Evolutionary conservation across 2,888 invertebrate genomes (phyloP).

Genomic region (Pseudococcus jackbeardsleyi): DNA sequence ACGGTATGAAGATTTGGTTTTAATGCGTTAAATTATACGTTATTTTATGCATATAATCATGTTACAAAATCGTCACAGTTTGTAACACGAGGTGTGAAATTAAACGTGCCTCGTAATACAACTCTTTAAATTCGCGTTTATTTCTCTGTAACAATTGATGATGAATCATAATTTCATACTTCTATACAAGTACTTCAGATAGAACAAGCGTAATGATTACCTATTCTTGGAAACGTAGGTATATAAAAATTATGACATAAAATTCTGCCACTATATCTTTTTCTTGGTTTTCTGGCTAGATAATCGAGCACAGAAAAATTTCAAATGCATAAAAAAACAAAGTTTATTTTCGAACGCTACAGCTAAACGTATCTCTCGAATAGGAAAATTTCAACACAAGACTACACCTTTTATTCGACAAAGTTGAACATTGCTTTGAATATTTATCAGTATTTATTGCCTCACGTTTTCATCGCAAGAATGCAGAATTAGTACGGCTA

Average conservation of each 20-base stretch:
- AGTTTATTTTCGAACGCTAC: too few relatives aligned
- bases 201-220: not conserved
- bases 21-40: constrained; percentile 2
- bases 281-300: not conserved
- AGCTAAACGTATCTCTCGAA: not conserved
- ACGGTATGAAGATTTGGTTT: constrained; percentile 4
- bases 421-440: not conserved
- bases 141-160: not conserved
- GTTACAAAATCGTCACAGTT: constrained; percentile 14
- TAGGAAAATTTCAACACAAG: not conserved
- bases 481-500: not conserved
- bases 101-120: not conserved
- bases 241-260: not conserved
- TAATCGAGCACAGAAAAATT: not conserved
- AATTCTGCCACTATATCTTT: not conserved
- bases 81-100: constrained; percentile 27
- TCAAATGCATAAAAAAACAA: not conserved
- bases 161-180: constrained; percentile 8
- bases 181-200: not conserved
- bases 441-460: constrained; percentile 8
- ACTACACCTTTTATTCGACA: not conserved
- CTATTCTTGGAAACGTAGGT: not conserved
- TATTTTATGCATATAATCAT: constrained; percentile 30
- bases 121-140: not conserved
- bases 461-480: constrained; percentile 2